Evolutionary conservation across 2,888 invertebrate genomes (phyloP).

Genomic region (Baronia brevicornis): DNA sequence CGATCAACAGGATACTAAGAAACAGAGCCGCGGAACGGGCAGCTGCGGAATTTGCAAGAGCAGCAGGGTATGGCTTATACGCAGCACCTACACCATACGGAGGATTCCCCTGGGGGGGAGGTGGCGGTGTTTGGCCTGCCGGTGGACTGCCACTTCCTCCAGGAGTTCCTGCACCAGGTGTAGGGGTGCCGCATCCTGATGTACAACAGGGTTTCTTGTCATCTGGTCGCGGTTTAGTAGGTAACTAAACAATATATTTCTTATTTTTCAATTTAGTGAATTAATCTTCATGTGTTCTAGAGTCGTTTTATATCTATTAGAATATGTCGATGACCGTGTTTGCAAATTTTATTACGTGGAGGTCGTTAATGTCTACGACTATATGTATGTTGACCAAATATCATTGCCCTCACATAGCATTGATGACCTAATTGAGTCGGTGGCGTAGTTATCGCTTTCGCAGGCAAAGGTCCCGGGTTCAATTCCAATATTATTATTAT

Average conservation of each 20-base stretch:
- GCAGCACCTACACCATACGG: slow-evolving; percentile 83
- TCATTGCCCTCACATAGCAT: no score
- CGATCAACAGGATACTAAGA: slow-evolving; percentile 95
- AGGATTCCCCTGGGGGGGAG: slow-evolving; percentile 73
- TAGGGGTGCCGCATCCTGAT: slow-evolving; percentile 65
- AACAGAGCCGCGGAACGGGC: slow-evolving; percentile 97
- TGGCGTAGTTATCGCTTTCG: no score
- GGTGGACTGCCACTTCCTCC: slow-evolving; percentile 73
- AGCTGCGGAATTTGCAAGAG: slow-evolving; percentile 95
- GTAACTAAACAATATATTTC: slow-evolving; percentile 27
- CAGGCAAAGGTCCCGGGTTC: no score
- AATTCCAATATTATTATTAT: no score
- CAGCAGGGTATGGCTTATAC: slow-evolving; percentile 91
- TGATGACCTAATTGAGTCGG: no score
- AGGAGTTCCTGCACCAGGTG: slow-evolving; percentile 58
- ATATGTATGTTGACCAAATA: no score
- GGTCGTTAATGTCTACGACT: no score
- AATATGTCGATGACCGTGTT: no score
- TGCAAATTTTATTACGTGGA: no score
- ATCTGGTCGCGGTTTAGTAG: slow-evolving; percentile 56
- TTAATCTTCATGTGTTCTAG: no score
- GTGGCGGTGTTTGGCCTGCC: slow-evolving; percentile 73
- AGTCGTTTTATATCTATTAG: no score
- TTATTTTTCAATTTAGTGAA: background rate
- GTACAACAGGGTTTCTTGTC: slow-evolving; percentile 66